Conservation (phyloP, 2,113 vertebrate species). For the Falco punctatus region DNA sequence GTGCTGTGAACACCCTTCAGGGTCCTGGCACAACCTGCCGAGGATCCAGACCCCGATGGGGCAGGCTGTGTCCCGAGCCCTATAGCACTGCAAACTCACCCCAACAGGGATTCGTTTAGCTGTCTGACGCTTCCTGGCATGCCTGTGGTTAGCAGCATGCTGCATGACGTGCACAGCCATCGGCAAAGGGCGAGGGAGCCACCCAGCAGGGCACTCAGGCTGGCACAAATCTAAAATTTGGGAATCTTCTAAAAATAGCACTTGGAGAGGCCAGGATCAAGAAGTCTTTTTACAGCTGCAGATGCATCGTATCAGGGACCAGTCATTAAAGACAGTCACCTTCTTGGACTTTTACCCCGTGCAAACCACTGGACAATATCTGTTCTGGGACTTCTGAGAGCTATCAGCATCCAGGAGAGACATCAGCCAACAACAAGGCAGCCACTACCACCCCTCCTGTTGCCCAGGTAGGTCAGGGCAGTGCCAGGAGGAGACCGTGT, state of each 20-base stretch:
- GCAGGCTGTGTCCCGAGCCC: not conserved
- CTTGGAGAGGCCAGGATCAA: not conserved
- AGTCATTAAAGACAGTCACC: not conserved
- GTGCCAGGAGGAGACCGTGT: not conserved
- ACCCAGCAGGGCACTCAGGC: not conserved
- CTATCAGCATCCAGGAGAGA: not conserved
- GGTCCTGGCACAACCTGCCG: not conserved
- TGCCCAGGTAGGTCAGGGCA: not conserved
- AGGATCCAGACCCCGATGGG: no score
- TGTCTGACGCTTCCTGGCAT: rapidly evolving
- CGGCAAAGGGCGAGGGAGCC: not conserved
- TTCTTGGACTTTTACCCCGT: not conserved
- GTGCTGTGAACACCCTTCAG: not conserved
- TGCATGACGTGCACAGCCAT: not conserved
- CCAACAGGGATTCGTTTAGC: not conserved
- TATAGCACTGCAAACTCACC: not conserved
- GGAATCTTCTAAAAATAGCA: not conserved
- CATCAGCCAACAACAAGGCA: not conserved
- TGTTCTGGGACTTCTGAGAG: not conserved
- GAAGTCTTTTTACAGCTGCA: not conserved
- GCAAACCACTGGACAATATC: not conserved
- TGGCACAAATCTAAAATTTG: not conserved
- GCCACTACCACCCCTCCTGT: not conserved
- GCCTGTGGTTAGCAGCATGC: not conserved
- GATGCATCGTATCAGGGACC: not conserved